Conservation (phyloP, 2,888 invertebrate genomes). For the Nomada ferruginata region DNA sequence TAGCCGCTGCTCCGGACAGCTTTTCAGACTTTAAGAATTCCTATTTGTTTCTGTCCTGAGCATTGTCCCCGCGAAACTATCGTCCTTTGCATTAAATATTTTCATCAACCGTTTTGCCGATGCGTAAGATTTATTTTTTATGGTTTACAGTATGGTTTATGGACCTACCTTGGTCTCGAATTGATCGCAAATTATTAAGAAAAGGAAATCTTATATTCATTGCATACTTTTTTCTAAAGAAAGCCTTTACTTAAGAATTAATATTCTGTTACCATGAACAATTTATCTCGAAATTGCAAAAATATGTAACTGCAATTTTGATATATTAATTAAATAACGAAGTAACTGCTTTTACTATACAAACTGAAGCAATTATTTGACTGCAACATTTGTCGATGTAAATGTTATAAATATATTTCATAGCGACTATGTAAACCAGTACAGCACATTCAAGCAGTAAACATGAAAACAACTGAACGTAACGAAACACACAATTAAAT, state of each 20-base stretch:
- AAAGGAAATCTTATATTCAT: background rate
- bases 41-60: constrained; percentile 11
- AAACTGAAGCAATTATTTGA: no score
- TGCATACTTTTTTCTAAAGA: background rate
- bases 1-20: constrained; percentile 11
- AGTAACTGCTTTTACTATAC: no score
- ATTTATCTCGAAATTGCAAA: no score
- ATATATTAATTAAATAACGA: no score
- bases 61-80: background rate
- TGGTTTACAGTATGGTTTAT: background rate
- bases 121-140: background rate
- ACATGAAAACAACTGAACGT: background rate
- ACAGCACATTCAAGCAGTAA: no score
- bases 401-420: no score
- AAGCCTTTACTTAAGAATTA: background rate
- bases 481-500: no score
- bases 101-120: background rate
- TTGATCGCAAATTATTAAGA: background rate
- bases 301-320: no score
- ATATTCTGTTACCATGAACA: no score
- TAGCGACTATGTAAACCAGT: no score
- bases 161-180: no score
- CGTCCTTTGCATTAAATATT: background rate
- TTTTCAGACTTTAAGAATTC: constrained; percentile 23
- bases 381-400: no score